Evolutionary conservation across 2,113 vertebrate genomes (phyloP).

Genomic region (Meriones unguiculatus): DNA sequence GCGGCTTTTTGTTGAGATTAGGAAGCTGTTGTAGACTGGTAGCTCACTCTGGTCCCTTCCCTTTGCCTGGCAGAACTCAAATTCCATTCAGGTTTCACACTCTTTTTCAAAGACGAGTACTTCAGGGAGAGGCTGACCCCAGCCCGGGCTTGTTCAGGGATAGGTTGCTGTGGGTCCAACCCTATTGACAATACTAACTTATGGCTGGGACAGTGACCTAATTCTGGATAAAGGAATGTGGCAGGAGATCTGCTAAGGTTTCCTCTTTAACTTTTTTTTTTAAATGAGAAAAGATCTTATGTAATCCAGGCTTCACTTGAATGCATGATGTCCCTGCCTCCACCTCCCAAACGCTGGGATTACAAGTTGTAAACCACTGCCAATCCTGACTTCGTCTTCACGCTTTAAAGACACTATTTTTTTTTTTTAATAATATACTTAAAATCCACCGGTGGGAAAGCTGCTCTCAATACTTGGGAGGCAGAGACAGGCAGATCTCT

Average conservation of each 20-base stretch:
- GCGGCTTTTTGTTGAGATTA: neutral
- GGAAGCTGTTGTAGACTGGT: neutral
- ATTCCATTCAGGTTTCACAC: neutral
- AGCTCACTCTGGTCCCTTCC: neutral
- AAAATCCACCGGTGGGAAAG: too few relatives aligned
- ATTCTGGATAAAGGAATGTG: neutral
- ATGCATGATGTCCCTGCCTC: too few relatives aligned
- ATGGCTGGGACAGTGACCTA: neutral
- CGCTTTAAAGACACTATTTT: neutral
- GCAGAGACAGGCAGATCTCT: too few relatives aligned
- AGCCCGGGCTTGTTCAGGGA: neutral
- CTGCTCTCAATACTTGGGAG: too few relatives aligned
- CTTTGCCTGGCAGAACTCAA: neutral
- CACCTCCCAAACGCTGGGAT: neutral
- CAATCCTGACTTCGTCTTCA: neutral
- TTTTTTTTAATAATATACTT: neutral
- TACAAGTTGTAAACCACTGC: neutral
- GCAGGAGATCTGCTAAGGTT: neutral
- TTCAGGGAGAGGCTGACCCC: neutral
- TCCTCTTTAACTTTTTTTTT: neutral
- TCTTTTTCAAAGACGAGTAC: neutral
- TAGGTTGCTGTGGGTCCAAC: rapidly evolving
- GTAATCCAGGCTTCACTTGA: neutral
- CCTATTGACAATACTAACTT: neutral
- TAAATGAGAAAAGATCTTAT: neutral